These are phyloP conservation scores for Tupaia tana DNA, from an alignment of 2,113 vertebrate species.

Conservation along the genomic window DNA sequence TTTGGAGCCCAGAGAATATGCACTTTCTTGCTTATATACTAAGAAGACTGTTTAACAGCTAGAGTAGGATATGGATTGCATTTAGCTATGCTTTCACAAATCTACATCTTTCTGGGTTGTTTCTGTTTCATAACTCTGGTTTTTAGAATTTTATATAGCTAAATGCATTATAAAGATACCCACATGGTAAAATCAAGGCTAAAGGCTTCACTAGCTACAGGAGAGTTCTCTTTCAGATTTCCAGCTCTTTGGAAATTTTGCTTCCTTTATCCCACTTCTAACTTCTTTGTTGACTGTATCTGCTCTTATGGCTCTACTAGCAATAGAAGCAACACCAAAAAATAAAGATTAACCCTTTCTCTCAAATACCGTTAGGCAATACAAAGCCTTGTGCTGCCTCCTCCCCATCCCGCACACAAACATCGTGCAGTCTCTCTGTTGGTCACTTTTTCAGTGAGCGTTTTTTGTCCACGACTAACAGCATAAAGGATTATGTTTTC, in stretches of 20 bases:
- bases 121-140: constrained; percentile 29
- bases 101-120: constrained; percentile 31
- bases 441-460: not conserved
- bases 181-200: constrained; percentile 23
- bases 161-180: not conserved
- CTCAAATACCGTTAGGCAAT: too few species aligned
- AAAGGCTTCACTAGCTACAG: not conserved
- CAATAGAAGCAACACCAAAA: too few species aligned
- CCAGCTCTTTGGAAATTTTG: constrained; percentile 17
- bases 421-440: not conserved
- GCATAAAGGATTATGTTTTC: not conserved
- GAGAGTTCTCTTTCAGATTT: not conserved
- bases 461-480: not conserved
- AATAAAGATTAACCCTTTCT: too few species aligned
- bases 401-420: not conserved
- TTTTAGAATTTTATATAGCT: constrained; percentile 14
- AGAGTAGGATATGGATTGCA: not conserved
- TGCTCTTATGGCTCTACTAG: not conserved
- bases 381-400: too few species aligned
- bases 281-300: constrained; percentile 24
- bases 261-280: not conserved
- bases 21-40: not conserved
- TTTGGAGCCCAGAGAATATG: not conserved
- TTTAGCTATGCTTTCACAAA: constrained; percentile 33
- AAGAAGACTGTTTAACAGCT: not conserved